Base-by-base conservation (phyloP, 2,797 vertebrate species). In the Xenopus petersii region DNA sequence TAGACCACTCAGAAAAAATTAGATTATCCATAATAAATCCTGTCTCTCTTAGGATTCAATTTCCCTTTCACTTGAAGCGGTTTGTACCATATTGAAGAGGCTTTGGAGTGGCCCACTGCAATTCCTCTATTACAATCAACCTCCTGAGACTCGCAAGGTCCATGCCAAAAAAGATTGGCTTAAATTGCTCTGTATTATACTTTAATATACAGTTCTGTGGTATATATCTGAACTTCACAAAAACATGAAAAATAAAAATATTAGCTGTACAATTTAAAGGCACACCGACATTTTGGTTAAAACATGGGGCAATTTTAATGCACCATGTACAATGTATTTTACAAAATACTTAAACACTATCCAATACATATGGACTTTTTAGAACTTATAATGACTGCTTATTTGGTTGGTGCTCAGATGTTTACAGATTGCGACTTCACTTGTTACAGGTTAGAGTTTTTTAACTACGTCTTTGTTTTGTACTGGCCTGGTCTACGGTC, bases 121-220 rank as follows among this genome's bases (percentile, higher is more conserved):
- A 79, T 79, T 79, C 76, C 71, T 74, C 66, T 79, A 64, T 48
- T 51, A 74, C 76, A 79, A 79, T 79, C 76, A 74, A 79, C 76
- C 76, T 79, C 76, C 76, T 79, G 76, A 79, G 76, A 79, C 76
- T 70, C 67, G 49, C 60, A 47, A 62, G 9, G 54, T 16, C 76
- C 66, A 73, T 64, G 42, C 60, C 70, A 73, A 78, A 78, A 67
- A 73, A 66, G 64, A 24, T 13, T 56, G 51, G 49, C 73, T 69
- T 49, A 69, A 78, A 78, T 73, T 73, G 66, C 67, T 65, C 59
- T 54, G 61, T 68, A 70, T 71, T 71, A 71, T 64, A 60, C 7
- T 42, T 73, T 33, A 12, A 36, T 61, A 70, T 61, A 70, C 30
- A 74, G 67, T 17, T 63, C 36, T 33, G 60, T 64, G 54, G 13